Evolutionary conservation across 2,797 vertebrate genomes (phyloP), one percentile per base, ranked within the genome.

Genomic region (Alcedo atthis): DNA sequence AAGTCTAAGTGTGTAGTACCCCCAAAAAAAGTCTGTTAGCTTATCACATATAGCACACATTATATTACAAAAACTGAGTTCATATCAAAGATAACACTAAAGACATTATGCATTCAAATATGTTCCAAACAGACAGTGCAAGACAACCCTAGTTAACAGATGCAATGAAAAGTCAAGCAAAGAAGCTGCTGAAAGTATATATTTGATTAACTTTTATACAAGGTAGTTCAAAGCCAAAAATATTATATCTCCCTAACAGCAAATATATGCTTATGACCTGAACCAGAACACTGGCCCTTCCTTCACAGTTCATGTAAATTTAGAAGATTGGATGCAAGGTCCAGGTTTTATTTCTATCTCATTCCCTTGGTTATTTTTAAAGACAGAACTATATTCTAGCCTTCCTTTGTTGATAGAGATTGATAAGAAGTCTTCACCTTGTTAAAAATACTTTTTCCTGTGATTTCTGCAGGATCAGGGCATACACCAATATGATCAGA

Each of bases 251-350:
- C n/a, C 0, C 4, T 53, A 49, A 81, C 10, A 81, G 74, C 51
- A 96, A 93, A 95, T 85, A 78, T 58, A 75, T 53, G 35, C 16
- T 84, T 12, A 19, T 35, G 80, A 75, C 18, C n/a, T 66, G 75
- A 87, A 42, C 46, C 28, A 71, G 74, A 87, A 40, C 46, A 30
- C 10, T 66, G 58, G 5, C 46, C 43, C 22, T 89, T 85, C 42
- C 55, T 81, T 83, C 48, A 58, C 46, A 57, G 66, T 81, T 73
- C 37, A 10, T 62, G n/a, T 64, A 62, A 81, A 53, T 85, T 59
- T 55, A 78, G 19, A 19, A 90, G 66, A 42, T 46, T 19, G 12
- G 17, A 45, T 81, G 22, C 32, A 85, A 89, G 30, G 35, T 64
- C 40, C 24, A 46, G 7, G 21, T 81, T 95, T 26, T 94, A 18